Conservation (phyloP, 2,113 vertebrate species). For the Fulica atra region DNA sequence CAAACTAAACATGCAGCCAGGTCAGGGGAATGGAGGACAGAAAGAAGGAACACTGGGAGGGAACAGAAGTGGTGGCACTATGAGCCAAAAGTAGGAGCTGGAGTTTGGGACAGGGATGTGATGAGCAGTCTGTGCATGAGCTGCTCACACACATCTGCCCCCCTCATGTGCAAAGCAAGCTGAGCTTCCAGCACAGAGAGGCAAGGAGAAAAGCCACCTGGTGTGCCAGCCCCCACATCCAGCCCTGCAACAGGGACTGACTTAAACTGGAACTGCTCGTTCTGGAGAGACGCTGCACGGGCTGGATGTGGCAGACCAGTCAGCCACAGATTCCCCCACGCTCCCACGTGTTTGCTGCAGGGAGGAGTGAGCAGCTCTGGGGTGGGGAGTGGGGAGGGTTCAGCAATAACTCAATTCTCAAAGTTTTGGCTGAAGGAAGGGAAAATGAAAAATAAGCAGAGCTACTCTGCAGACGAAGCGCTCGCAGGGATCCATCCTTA, state of each 20-base stretch:
- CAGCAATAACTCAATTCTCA: not conserved
- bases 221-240: not conserved
- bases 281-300: not conserved
- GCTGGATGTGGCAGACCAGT: not conserved
- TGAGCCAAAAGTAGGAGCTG: not conserved
- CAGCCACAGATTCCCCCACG: not conserved
- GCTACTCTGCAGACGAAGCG: not conserved
- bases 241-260: not conserved
- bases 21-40: not conserved
- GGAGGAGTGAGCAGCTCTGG: not conserved
- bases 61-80: not conserved
- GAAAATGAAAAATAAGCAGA: not conserved
- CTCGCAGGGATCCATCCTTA: constrained; percentile 29
- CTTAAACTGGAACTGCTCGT: not conserved
- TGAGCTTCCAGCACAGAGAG: not conserved
- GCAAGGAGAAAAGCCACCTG: not conserved
- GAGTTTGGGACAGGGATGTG: not conserved
- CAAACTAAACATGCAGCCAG: not conserved
- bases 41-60: not conserved
- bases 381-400: not conserved
- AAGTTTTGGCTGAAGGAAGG: not conserved
- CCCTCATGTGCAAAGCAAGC: not conserved
- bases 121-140: not conserved
- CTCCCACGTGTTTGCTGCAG: not conserved
- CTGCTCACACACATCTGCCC: not conserved